Evolutionary conservation across 30 jellyfish, hydroid and myxozoan species (phyloP).

Genomic region (Chrysaora quinquecirrha): DNA sequence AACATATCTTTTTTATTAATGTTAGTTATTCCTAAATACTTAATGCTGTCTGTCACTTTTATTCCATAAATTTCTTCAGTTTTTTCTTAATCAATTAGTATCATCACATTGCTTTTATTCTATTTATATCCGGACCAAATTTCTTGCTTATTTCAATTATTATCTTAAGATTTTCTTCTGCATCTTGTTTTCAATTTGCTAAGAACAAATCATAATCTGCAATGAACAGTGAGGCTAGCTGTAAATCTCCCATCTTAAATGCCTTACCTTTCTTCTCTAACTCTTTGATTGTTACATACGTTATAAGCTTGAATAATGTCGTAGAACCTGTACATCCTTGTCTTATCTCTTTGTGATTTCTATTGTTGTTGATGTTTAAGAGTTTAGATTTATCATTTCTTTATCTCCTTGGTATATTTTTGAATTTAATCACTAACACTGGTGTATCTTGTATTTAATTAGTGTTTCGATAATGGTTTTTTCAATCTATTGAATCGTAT

Average conservation of each 20-base stretch:
- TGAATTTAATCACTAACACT: not conserved
- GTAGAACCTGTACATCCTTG: not conserved
- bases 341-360: not conserved
- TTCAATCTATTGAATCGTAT: not conserved
- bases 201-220: slow-evolving; percentile 13
- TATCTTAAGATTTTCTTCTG: slow-evolving; percentile 13
- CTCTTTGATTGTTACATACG: not conserved
- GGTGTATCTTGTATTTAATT: not conserved
- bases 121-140: slow-evolving; percentile 6
- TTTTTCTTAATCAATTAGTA: not conserved
- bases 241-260: not conserved
- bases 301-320: not conserved
- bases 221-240: not conserved
- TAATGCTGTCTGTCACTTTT: not conserved
- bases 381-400: no score
- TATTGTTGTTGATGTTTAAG: no score
- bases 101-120: slow-evolving; percentile 1
- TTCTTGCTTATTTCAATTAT: not conserved
- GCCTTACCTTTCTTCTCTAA: not conserved
- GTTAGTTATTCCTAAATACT: not conserved
- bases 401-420: not conserved
- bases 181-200: slow-evolving; percentile 8
- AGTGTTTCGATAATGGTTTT: not conserved
- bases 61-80: not conserved
- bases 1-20: no score